Conservation (phyloP, 2,113 vertebrate species). For the Embiotoca jacksoni region DNA sequence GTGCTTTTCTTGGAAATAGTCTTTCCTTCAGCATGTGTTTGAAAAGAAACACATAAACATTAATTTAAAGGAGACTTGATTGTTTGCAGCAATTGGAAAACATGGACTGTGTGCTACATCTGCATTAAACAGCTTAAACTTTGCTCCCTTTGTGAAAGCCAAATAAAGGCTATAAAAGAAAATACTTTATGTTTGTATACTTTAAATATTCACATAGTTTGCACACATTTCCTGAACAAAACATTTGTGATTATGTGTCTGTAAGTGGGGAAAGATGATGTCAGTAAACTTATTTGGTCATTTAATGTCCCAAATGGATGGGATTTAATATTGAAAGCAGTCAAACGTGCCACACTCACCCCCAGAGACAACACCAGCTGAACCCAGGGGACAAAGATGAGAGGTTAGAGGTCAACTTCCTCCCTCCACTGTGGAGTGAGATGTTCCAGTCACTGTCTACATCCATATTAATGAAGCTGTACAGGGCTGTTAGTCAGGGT, state of each 20-base stretch:
- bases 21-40: slow-evolving; percentile 20
- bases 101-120: slow-evolving; percentile 37
- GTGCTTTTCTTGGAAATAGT: slow-evolving; percentile 40
- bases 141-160: slow-evolving; percentile 18
- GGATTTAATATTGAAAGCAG: slow-evolving; percentile 37
- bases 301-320: not conserved
- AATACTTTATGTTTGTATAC: not conserved
- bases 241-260: not conserved
- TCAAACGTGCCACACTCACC: not conserved
- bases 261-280: not conserved
- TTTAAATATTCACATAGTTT: not conserved
- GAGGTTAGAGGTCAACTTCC: slow-evolving; percentile 47
- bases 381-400: slow-evolving; percentile 35
- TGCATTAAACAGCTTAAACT: slow-evolving; percentile 31
- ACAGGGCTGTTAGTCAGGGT: not conserved
- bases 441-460: slow-evolving; percentile 48
- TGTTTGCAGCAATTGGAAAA: slow-evolving; percentile 34
- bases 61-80: slow-evolving; percentile 23
- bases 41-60: slow-evolving; percentile 27
- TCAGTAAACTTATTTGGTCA: not conserved
- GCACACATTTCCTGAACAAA: not conserved
- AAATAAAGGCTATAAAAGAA: no score
- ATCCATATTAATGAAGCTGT: slow-evolving; percentile 7
- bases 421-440: slow-evolving; percentile 44
- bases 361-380: slow-evolving; percentile 20